Base-by-base conservation (phyloP, 2,113 vertebrate species). In the Xiphophorus hellerii region DNA sequence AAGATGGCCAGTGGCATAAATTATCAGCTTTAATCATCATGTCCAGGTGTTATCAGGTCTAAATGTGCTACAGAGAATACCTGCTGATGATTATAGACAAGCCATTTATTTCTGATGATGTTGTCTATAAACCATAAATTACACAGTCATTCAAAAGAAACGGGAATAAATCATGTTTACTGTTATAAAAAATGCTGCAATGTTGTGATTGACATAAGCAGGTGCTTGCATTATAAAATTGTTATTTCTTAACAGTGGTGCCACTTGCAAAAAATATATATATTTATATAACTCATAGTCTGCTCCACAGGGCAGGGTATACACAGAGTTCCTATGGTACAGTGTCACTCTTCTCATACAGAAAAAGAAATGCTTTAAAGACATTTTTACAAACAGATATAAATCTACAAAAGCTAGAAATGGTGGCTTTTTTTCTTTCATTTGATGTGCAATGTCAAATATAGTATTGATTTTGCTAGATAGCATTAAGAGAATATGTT, bases 271-370 rank as follows among this genome's bases (percentile, higher is more conserved):
- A 92, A 90, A 91, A 91, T 48, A 48, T 48, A 48, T 67, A 60
- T 60, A 51, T 33, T 58, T 66, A 58, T 86, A 93, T 87, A 92
- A 91, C 91, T 93, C 88, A 93, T 90, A 84, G 88, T 94, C 94
- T 95, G 95, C 94, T 94, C 94, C 94, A 95, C 94, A 95, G 95
- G 94, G 94, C 94, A 95, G 94, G 89, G 84, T 85, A 94, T 93
- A 93, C 92, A 93, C 90, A 93, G 91, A 94, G 83, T 91, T 93
- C 90, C 88, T 94, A 93, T 94, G 90, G 89, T 93, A 94, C 93
- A 95, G 94, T 94, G 94, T 94, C 93, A 94, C 88, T 92, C 91
- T 92, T 90, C 86, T 93, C 85, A 90, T 82, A 92, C 91, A 91
- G 90, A 89, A 90, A 91, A 91, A 92, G 78, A 92, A 88, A 92